These are phyloP conservation scores for Zaprionus lineosus DNA, from an alignment of 2,888 invertebrate genomes.

Conservation along the genomic window DNA sequence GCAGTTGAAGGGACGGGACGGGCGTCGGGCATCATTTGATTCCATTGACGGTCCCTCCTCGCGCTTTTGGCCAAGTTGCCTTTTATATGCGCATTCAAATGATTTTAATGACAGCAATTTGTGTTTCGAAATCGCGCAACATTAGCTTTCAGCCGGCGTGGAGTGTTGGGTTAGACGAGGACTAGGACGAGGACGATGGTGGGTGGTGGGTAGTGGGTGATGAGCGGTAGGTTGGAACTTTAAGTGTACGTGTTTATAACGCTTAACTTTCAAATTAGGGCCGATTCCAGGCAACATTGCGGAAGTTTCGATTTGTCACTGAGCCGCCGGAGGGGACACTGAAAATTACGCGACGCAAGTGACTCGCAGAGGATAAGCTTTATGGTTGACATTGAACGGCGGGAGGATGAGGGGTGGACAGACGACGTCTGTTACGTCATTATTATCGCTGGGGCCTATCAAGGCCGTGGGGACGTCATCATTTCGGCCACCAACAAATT, in stretches of 20 bases:
- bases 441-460: constrained; percentile 30
- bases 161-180: constrained; percentile 17
- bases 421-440: constrained; percentile 62
- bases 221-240: constrained; percentile 5
- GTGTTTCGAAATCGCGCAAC: constrained; percentile 75
- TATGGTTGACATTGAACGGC: neutral
- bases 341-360: constrained; percentile 57
- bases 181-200: neutral
- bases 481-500: constrained; percentile 46
- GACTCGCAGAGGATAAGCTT: constrained; percentile 54
- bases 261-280: constrained; percentile 76
- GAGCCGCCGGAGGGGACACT: constrained; percentile 50
- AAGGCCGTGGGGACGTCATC: constrained; percentile 54
- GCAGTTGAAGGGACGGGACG: constrained; percentile 41
- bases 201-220: neutral
- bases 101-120: constrained; percentile 78
- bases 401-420: constrained; percentile 32
- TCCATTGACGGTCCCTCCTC: constrained; percentile 14
- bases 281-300: constrained; percentile 50
- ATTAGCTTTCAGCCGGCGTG: constrained; percentile 67
- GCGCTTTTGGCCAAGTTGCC: neutral
- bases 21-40: constrained; percentile 29
- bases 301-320: constrained; percentile 76
- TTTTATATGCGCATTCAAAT: constrained; percentile 64
- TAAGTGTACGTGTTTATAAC: constrained; percentile 77